Percentiles rank a stretch among this genome's conserved stretches.
Conservation (phyloP, 2,888 invertebrate genomes). For the Morinoia aosen region DNA sequence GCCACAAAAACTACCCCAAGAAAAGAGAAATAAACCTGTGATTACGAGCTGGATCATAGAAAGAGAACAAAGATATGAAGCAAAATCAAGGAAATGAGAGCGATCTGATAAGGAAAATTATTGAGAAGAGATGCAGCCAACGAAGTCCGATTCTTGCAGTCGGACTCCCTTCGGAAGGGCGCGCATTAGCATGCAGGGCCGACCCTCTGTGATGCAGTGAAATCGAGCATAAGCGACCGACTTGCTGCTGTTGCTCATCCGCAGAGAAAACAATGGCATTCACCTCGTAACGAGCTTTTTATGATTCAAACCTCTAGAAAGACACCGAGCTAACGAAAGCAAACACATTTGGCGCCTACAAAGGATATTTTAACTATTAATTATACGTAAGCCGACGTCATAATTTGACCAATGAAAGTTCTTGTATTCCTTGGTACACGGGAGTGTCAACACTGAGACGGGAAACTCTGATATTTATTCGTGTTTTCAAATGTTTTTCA, state of each 20-base stretch:
- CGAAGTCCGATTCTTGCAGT: neutral
- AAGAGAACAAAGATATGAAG: conserved; percentile 50
- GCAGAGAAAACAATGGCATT: neutral
- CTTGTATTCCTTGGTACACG: neutral
- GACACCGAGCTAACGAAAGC: neutral
- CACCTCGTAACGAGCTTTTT: conserved; percentile 3
- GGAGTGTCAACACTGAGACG: neutral
- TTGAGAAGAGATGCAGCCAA: neutral
- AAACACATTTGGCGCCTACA: neutral
- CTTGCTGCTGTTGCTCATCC: conserved; percentile 10
- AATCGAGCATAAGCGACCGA: neutral
- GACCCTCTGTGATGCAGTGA: conserved; percentile 2
- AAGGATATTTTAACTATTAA: neutral
- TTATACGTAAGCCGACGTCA: neutral
- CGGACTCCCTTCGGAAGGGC: neutral
- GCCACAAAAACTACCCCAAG: neutral
- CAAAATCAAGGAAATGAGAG: conserved; percentile 16
- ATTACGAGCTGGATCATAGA: conserved; percentile 52
- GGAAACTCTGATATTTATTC: neutral
- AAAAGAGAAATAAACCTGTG: conserved; percentile 49
- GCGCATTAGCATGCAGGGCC: neutral
- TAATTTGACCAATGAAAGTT: neutral
- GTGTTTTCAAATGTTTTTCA: neutral
- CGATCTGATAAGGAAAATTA: conserved; percentile 15
- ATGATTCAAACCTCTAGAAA: neutral